These are phyloP conservation scores for Acrossocheilus fasciatus DNA, from an alignment of 2,797 vertebrate species.

Conservation along the genomic window DNA sequence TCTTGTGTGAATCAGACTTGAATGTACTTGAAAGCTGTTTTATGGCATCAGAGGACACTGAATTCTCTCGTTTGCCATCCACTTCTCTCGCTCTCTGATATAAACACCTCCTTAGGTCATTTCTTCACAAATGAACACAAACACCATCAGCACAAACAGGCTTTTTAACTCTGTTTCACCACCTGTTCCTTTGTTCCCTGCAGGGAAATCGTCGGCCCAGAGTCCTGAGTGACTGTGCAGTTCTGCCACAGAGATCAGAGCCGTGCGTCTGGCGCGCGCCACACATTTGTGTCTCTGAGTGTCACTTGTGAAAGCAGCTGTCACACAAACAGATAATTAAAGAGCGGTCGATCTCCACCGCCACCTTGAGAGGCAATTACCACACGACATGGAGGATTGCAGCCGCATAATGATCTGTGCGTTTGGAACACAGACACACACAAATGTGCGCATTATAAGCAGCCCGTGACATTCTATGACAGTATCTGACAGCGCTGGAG, in stretches of 20 bases:
- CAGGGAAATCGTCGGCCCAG: background rate
- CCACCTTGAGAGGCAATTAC: slow-evolving; percentile 69
- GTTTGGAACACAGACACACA: slow-evolving; percentile 45
- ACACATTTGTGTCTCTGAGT: slow-evolving; percentile 41
- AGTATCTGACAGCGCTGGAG: slow-evolving; percentile 24
- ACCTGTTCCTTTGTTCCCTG: slow-evolving; percentile 23
- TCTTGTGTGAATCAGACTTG: background rate
- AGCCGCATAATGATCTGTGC: slow-evolving; percentile 68
- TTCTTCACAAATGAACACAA: background rate
- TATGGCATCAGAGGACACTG: slow-evolving; percentile 1
- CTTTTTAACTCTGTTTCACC: slow-evolving; percentile 1
- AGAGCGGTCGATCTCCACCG: slow-evolving; percentile 51
- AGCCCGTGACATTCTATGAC: slow-evolving; percentile 21
- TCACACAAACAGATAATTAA: slow-evolving; percentile 50
- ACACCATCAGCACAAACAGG: background rate
- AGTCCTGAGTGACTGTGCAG: background rate
- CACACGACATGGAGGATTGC: slow-evolving; percentile 65
- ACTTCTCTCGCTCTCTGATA: background rate
- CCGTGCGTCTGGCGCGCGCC: slow-evolving; percentile 18
- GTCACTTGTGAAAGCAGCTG: slow-evolving; percentile 51
- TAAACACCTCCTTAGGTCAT: slow-evolving; percentile 3
- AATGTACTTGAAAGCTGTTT: slow-evolving; percentile 7
- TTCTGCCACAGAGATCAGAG: slow-evolving; percentile 1
- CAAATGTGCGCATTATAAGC: slow-evolving; percentile 9
- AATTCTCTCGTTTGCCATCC: background rate